A percentile compares a stretch with the other conserved stretches of the same genome.
Conservation (phyloP, 2,888 invertebrate genomes). For the Nowickia ferox region DNA sequence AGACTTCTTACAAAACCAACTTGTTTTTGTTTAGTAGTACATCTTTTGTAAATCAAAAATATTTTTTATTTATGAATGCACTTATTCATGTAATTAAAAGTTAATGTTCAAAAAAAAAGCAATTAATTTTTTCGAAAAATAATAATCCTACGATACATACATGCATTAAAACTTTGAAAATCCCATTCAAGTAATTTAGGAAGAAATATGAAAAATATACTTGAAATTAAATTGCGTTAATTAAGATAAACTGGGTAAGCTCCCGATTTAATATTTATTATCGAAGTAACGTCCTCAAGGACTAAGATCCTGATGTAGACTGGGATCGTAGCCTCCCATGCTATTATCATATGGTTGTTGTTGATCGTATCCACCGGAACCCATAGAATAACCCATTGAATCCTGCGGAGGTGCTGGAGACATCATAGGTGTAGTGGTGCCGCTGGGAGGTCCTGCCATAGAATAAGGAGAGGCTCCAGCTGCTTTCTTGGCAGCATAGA, state of each 20-base stretch:
- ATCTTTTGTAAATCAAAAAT: too few relatives aligned
- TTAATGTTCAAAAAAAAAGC: slow-evolving; percentile 23
- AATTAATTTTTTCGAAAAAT: slow-evolving; percentile 58
- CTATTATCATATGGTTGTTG: slow-evolving; percentile 94
- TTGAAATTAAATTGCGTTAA: slow-evolving; percentile 64
- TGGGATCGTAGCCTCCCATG: slow-evolving; percentile 94
- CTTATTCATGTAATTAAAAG: slow-evolving; percentile 54
- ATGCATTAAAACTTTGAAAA: slow-evolving; percentile 43
- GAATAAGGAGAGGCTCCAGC: slow-evolving; percentile 95
- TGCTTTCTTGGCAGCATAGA: slow-evolving; percentile 99
- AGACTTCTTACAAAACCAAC: neutral
- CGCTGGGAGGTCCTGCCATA: slow-evolving; percentile 93
- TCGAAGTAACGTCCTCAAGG: slow-evolving; percentile 84
- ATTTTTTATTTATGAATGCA: too few relatives aligned
- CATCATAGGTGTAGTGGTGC: slow-evolving; percentile 97
- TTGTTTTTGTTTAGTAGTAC: too few relatives aligned
- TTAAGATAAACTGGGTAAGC: slow-evolving; percentile 56
- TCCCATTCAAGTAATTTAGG: slow-evolving; percentile 36
- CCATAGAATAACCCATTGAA: slow-evolving; percentile 96
- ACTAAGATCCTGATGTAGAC: slow-evolving; percentile 93
- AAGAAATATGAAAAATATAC: slow-evolving; percentile 47
- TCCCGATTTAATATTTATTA: slow-evolving; percentile 74
- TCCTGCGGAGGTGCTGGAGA: slow-evolving; percentile 96
- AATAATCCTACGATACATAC: slow-evolving; percentile 64
- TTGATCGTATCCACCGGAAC: slow-evolving; percentile 95